These are phyloP conservation scores for Leptodactylus fallax DNA, from an alignment of 2,797 vertebrate species.

Conservation along the genomic window DNA sequence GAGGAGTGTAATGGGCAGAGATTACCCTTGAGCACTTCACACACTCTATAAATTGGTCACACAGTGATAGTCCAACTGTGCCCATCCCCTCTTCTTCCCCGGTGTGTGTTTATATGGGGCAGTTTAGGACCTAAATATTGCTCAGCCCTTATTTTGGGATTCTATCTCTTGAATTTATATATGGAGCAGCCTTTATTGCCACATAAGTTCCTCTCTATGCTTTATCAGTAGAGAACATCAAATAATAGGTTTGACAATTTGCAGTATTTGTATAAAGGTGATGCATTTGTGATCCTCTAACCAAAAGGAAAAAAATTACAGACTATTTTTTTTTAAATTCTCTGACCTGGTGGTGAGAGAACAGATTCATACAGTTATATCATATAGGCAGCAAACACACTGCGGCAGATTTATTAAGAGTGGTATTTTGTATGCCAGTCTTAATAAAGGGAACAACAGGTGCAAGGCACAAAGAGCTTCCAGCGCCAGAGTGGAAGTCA, in stretches of 20 bases:
- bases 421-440: no score
- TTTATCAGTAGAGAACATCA: background rate
- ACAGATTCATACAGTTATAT: no score
- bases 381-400: no score
- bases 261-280: no score
- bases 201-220: background rate
- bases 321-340: no score
- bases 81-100: background rate
- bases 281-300: no score
- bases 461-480: no score
- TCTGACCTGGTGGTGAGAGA: no score
- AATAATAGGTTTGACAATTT: no score
- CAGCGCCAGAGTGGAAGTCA: no score
- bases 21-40: background rate
- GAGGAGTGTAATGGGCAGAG: background rate
- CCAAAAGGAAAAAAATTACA: background rate
- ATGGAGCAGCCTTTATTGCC: background rate
- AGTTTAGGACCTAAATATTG: background rate
- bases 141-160: background rate
- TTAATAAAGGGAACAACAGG: no score
- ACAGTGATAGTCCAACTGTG: background rate
- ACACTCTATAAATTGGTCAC: background rate
- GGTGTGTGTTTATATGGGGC: background rate
- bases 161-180: background rate
- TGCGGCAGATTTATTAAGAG: no score